Evolutionary conservation across 2,113 vertebrate species (phyloP), one percentile per base, ranked within the genome.

Genomic region (Psephotus haematonotus): DNA sequence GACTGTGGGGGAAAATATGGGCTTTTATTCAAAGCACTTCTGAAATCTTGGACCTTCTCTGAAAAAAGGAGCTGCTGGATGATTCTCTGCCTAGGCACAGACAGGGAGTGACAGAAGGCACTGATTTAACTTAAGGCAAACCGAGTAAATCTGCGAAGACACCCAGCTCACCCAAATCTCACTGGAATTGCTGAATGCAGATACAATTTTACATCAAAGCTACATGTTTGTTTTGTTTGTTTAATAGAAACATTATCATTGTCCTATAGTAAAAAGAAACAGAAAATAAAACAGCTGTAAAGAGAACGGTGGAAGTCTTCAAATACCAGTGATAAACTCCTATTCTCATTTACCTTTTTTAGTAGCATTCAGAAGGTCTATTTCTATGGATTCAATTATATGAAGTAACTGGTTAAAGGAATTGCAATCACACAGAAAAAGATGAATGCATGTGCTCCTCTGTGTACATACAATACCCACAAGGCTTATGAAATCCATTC

Each of bases 401-500:
- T 2, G 67, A 74, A 78, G 37, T 72, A 93, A 90, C n/a, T 35
- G n/a, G 29, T 41, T 63, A 62, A 84, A 46, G 52, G n/a, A 76
- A 72, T 29, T 60, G 82, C 46, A 84, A 86, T 52, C 78, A 88
- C 62, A 68, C 13, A 74, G 37, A 75, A 93, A 82, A 65, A 65
- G 46, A 33, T 0, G 0, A 92, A 90, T 76, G 72, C 22, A 17
- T 20, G 64, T 75, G 27, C 39, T 81, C 60, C 39, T 77, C 68
- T 90, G 91, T 49, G 47, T 68, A 62, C 7, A 62, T 49, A 62
- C 25, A 80, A 81, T 63, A 82, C 27, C 62, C 78, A 90, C 41
- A 88, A 71, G 70, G 63, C 75, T 95, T 67, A 90, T 27, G 39
- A 91, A 95, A 86, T 60, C 78, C 82, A 80, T 72, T 90, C 89